phyloP scores from a whole-genome alignment of 2,113 vertebrate species.

The Corynorhinus townsendii region DNA sequence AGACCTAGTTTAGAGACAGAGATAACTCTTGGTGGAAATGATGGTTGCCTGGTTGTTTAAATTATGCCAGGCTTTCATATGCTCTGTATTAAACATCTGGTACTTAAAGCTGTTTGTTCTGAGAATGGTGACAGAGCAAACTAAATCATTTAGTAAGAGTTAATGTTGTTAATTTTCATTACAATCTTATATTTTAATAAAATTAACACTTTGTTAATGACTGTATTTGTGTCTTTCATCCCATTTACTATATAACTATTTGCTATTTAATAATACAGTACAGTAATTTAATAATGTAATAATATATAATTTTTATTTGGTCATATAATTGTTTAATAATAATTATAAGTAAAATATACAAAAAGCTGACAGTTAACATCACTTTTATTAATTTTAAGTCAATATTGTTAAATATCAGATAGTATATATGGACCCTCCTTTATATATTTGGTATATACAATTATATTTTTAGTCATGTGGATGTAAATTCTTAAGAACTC shows the following conservation, averaged over 20 bases:
- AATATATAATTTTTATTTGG: not conserved
- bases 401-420: not conserved
- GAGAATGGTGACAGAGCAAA: not conserved
- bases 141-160: not conserved
- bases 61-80: not conserved
- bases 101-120: not conserved
- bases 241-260: not conserved
- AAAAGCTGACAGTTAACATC: not conserved
- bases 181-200: not conserved
- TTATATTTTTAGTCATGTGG: not conserved
- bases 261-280: not conserved
- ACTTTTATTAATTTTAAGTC: conserved; percentile 4
- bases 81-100: not conserved
- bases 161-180: not conserved
- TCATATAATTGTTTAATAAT: not conserved
- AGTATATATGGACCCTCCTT: not conserved
- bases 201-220: not conserved
- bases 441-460: not conserved
- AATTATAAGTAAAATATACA: not conserved
- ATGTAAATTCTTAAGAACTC: conserved; percentile 9
- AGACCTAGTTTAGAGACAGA: not conserved
- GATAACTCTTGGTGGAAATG: not conserved
- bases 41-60: not conserved
- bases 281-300: not conserved
- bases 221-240: not conserved